Evolutionary conservation across 2,797 vertebrate genomes (phyloP), one percentile per base, ranked within the genome.

Genomic region (Arnoldichthys spilopterus): DNA sequence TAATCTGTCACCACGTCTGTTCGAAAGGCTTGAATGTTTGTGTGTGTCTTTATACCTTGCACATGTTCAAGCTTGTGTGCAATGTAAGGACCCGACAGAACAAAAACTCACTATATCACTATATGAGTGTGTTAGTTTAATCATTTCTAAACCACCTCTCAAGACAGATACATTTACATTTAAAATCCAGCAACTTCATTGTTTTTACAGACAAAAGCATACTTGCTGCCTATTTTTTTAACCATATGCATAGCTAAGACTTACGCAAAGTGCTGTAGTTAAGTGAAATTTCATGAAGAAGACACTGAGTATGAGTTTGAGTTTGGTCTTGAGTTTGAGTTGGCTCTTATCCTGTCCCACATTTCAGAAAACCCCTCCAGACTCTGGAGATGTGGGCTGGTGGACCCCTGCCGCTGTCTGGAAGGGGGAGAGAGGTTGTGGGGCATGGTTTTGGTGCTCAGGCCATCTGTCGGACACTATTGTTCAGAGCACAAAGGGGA

Each of bases 381-480:
- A 58, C 26, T n/a, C 71, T 9, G 49, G 72, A 68, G 74, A 34
- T 62, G 54, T 67, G 63, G 24, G 76, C 56, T 63, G 56, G 56
- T 16, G 63, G 75, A 76, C 71, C 78, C 79, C 81, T 79, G 81
- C 28, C 7, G 58, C 76, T 85, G 75, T 84, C 83, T 78, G 62
- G 43, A 58, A 69, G 73, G 77, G 78, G 83, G 71, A 54, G n/a
- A 58, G 66, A 37, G 69, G 53, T 56, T 53, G 77, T 74, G 77
- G 56, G 56, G 30, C n/a, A 43, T 78, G n/a, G 76, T 59, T 76
- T 68, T 71, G 56, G 59, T 32, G 75, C 82, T 68, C 81, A 53
- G 80, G 70, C 89, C 88, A 90, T 91, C 90, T 91, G 89, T 87
- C 87, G 77, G 12, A 78, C 72, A 47, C 75, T 75, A 90, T 91